These are phyloP conservation scores for Trachythela sp. DNA, from an alignment of 64 coral and sea anemone genomes.

Conservation along the genomic window DNA sequence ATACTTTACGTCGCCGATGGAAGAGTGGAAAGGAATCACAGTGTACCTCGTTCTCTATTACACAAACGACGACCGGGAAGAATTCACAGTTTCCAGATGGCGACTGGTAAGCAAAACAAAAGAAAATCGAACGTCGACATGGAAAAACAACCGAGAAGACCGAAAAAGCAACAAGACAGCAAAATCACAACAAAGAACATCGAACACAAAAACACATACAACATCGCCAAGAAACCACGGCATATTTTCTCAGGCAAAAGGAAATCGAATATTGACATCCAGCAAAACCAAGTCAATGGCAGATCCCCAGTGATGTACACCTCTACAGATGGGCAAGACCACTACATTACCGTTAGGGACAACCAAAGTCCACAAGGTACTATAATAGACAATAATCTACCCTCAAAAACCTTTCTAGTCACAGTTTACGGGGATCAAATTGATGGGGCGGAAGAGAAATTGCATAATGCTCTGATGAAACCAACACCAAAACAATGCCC, in stretches of 20 bases:
- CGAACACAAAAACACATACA: not conserved
- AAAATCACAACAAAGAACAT: not conserved
- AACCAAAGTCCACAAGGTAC: not conserved
- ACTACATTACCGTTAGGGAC: not conserved
- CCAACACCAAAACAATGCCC: not conserved
- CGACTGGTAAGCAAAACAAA: not conserved
- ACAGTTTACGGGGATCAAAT: not conserved
- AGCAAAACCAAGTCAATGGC: not conserved
- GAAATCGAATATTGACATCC: not conserved
- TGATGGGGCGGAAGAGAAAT: not conserved
- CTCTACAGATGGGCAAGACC: not conserved
- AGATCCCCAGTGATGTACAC: not conserved
- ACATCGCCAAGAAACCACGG: not conserved
- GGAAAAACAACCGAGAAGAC: no score
- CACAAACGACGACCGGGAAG: not conserved
- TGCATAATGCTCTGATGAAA: not conserved
- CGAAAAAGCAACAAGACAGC: no score
- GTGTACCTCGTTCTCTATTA: no score
- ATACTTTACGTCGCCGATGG: not conserved
- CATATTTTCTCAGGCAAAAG: not conserved
- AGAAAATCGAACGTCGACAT: not conserved
- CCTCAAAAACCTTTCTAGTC: conserved; percentile 9
- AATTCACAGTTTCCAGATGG: no score
- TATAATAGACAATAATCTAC: not conserved
- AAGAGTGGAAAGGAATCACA: not conserved